A percentile compares a stretch with the other conserved stretches of the same genome.
Evolutionary conservation across 2,797 vertebrate species (phyloP).

Genomic region (Channa striata): DNA sequence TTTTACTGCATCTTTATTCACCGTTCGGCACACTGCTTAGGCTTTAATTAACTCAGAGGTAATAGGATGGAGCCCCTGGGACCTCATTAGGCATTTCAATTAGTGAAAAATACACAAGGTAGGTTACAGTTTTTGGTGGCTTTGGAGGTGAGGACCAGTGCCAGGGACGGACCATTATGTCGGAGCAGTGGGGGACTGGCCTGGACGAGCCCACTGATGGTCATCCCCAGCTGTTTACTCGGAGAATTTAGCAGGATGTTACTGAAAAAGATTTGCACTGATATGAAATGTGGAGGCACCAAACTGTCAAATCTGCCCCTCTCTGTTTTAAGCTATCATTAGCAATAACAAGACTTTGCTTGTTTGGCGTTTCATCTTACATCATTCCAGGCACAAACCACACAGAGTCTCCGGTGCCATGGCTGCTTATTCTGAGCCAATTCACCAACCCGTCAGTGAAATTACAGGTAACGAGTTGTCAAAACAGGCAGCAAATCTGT

Average conservation of each 20-base stretch:
- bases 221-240: constrained; percentile 16
- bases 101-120: constrained; percentile 87
- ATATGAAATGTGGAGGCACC: constrained; percentile 48
- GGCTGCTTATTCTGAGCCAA: constrained; percentile 71
- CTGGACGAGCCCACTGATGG: background rate
- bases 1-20: constrained; percentile 84
- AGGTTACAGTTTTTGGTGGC: constrained; percentile 84
- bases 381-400: constrained; percentile 76
- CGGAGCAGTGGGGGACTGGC: constrained; percentile 38
- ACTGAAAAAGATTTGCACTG: background rate
- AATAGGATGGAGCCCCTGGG: constrained; percentile 89
- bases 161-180: constrained; percentile 80
- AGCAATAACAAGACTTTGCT: constrained; percentile 79
- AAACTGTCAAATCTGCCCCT: constrained; percentile 74
- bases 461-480: constrained; percentile 89
- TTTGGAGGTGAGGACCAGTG: constrained; percentile 77
- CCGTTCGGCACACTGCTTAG: constrained; percentile 80
- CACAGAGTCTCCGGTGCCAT: constrained; percentile 66
- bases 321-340: constrained; percentile 80
- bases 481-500: constrained; percentile 75
- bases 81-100: constrained; percentile 94
- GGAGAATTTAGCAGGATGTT: constrained; percentile 15
- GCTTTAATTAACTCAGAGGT: constrained; percentile 87
- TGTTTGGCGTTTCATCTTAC: constrained; percentile 75
- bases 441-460: constrained; percentile 82